phyloP scores from a whole-genome alignment of 2,113 vertebrate species.

The Orientallactaga bullata region DNA sequence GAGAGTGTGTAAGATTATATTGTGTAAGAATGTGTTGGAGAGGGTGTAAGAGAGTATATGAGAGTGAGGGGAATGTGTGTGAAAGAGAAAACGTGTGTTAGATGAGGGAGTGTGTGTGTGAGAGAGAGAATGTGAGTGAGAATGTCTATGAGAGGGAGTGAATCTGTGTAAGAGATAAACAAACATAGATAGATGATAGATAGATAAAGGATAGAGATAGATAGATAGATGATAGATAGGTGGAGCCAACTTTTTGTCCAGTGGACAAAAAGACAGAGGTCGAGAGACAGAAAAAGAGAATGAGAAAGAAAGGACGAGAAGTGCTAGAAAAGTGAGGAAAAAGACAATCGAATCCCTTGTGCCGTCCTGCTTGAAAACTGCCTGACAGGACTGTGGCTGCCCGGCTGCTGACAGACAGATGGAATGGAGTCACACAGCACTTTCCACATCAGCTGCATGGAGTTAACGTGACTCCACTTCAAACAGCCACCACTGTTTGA shows the following conservation, averaged over 20 bases:
- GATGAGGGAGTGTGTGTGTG: background rate
- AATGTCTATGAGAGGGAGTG: no score
- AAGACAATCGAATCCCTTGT: no score
- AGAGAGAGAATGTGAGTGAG: no score
- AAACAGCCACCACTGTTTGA: no score
- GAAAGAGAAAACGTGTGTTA: background rate
- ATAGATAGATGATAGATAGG: no score
- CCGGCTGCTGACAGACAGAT: background rate
- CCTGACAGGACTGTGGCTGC: rapidly evolving
- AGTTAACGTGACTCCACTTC: rapidly evolving
- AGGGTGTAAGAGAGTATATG: background rate
- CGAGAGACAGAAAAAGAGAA: background rate
- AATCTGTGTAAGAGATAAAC: no score
- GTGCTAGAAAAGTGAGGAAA: background rate
- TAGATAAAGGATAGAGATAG: background rate
- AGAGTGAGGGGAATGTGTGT: no score
- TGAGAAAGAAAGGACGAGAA: no score
- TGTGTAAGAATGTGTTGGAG: background rate
- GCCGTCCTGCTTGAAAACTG: background rate
- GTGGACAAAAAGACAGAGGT: no score
- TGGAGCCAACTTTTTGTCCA: no score
- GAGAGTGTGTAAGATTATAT: background rate
- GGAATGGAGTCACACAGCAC: rapidly evolving
- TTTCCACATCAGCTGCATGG: background rate
- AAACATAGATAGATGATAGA: background rate